Evolutionary conservation across 2,888 invertebrate species (phyloP).

Genomic region (Dryobota labecula): DNA sequence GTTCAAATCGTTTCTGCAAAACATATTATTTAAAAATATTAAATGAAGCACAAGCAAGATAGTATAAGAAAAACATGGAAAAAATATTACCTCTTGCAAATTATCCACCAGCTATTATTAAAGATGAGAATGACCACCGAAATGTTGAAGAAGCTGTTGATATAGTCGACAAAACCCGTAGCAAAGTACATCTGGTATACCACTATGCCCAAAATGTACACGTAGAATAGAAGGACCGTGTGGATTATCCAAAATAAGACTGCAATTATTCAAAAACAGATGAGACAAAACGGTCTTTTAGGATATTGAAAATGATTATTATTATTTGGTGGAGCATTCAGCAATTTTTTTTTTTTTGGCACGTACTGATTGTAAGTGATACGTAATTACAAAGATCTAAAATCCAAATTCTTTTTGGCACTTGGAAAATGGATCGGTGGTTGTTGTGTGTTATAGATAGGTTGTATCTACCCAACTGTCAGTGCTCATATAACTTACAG

Average conservation of each 20-base stretch:
- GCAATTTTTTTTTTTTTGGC: background rate
- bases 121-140: slow-evolving; percentile 63
- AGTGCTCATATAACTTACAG: slow-evolving; percentile 46
- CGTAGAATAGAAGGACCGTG: slow-evolving; percentile 56
- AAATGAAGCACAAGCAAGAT: background rate
- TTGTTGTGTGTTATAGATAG: background rate
- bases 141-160: slow-evolving; percentile 73
- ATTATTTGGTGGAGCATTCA: background rate
- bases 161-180: slow-evolving; percentile 59
- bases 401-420: background rate
- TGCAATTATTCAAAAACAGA: slow-evolving; percentile 24
- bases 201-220: slow-evolving; percentile 62
- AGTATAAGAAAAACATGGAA: background rate
- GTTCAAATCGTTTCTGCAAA: slow-evolving; percentile 64
- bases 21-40: background rate
- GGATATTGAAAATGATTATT: background rate
- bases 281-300: background rate
- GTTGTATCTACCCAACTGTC: background rate
- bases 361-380: no score
- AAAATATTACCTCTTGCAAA: slow-evolving; percentile 67
- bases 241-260: slow-evolving; percentile 66
- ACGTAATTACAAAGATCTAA: no score
- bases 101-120: slow-evolving; percentile 67
- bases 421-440: background rate
- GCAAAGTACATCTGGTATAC: slow-evolving; percentile 69